Percentiles rank a stretch among this genome's conserved stretches.
Evolutionary conservation across 2,797 vertebrate genomes (phyloP).

Genomic region (Cryptoprocta ferox): DNA sequence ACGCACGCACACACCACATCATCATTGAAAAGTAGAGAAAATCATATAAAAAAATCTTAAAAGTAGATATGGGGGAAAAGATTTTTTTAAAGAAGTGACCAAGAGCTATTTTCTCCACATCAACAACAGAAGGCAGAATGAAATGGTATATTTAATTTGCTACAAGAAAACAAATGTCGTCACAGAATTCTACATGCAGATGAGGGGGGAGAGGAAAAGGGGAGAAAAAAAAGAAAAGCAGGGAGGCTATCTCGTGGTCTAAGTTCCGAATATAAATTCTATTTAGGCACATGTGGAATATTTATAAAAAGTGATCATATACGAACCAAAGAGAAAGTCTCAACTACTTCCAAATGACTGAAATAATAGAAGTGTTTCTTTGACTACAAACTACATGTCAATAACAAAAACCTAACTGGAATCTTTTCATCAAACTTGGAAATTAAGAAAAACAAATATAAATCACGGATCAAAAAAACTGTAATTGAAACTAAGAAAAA

Average conservation of each 20-base stretch:
- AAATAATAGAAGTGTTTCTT: not conserved
- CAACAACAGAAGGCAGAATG: not conserved
- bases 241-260: not conserved
- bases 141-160: not conserved
- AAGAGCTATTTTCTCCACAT: not conserved
- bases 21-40: slow-evolving; percentile 15
- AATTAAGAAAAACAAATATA: slow-evolving; percentile 40
- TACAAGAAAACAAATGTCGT: slow-evolving; percentile 10
- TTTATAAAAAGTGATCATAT: not conserved
- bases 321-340: not conserved
- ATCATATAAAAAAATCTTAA: slow-evolving; percentile 12
- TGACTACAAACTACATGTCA: not conserved
- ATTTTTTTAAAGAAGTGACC: not conserved
- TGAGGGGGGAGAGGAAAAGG: not conserved
- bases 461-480: not conserved
- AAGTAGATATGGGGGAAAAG: not conserved
- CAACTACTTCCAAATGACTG: slow-evolving; percentile 25
- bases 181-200: not conserved
- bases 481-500: slow-evolving; percentile 24
- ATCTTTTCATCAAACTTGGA: slow-evolving; percentile 25
- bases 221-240: not conserved
- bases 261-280: not conserved
- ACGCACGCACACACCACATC: not conserved
- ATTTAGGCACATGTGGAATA: not conserved
- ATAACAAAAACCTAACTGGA: slow-evolving; percentile 30